Percentiles rank a stretch among this genome's conserved stretches.
phyloP scores from a whole-genome alignment of 2,113 vertebrate species.

The Ailuropoda melanoleuca region DNA sequence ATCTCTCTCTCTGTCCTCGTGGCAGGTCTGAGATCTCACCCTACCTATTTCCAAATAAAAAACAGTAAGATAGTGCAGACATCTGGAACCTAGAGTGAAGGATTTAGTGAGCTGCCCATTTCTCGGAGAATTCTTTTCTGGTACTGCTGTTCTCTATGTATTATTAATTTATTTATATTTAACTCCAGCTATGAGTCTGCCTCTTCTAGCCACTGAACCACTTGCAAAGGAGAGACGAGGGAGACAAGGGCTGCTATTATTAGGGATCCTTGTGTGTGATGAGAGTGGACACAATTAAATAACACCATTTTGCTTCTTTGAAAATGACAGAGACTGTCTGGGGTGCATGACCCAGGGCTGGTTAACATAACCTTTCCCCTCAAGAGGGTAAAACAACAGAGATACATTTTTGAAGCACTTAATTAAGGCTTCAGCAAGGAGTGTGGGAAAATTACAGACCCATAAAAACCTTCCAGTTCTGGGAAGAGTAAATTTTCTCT shows the following conservation, averaged over 20 bases:
- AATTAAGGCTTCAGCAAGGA: constrained; percentile 71
- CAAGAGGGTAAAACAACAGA: constrained; percentile 57
- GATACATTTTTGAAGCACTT: constrained; percentile 67
- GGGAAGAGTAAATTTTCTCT: constrained; percentile 58
- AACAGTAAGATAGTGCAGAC: constrained; percentile 64
- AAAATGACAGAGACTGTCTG: constrained; percentile 62
- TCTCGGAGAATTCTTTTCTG: constrained; percentile 59
- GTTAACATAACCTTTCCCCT: constrained; percentile 60
- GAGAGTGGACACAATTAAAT: constrained; percentile 61
- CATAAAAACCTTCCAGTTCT: constrained; percentile 19
- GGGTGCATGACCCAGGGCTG: constrained; percentile 42
- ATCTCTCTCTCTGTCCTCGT: constrained; percentile 45
- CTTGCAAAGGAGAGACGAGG: constrained; percentile 63
- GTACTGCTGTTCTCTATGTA: constrained; percentile 66
- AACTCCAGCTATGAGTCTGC: constrained; percentile 72
- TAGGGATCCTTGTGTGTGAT: constrained; percentile 47
- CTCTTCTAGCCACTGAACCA: constrained; percentile 73
- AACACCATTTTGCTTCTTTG: constrained; percentile 56
- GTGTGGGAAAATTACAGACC: constrained; percentile 52
- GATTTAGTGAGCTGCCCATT: constrained; percentile 61
- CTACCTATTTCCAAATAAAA: constrained; percentile 66
- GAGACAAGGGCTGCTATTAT: constrained; percentile 67
- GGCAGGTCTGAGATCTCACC: constrained; percentile 54
- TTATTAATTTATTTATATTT: constrained; percentile 85
- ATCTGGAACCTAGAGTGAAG: constrained; percentile 57